Evolutionary conservation across 2,888 invertebrate genomes (phyloP).

Genomic region (Mylabris sibirica): DNA sequence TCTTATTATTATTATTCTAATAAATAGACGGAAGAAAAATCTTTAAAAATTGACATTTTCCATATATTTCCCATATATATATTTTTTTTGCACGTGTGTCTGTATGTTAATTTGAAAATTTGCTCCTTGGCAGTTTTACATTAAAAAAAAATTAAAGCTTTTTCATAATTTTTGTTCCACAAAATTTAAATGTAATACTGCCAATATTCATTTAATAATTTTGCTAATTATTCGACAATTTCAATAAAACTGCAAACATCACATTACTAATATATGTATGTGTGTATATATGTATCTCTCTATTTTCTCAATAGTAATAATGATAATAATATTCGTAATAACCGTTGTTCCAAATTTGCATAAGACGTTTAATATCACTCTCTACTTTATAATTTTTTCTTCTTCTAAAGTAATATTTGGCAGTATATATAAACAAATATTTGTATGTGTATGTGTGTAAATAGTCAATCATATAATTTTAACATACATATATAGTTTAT

Average conservation of each 20-base stretch:
- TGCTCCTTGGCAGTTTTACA: constrained; percentile 43
- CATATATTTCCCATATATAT: not conserved
- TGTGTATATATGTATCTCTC: not conserved
- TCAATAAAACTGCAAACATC: constrained; percentile 21
- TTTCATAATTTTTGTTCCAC: constrained; percentile 20
- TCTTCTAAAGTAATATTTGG: constrained; percentile 53
- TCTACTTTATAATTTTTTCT: constrained; percentile 56
- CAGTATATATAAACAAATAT: constrained; percentile 56
- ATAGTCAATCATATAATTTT: constrained; percentile 13
- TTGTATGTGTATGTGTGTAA: constrained; percentile 10
- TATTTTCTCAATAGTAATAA: constrained; percentile 1
- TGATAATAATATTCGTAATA: constrained; percentile 17
- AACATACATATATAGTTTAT: constrained; percentile 10
- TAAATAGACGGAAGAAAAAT: constrained; percentile 58
- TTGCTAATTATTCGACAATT: not conserved
- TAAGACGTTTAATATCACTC: constrained; percentile 63
- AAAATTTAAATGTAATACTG: not conserved
- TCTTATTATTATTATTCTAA: constrained; percentile 43
- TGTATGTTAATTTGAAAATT: constrained; percentile 39
- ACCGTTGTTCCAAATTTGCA: constrained; percentile 52
- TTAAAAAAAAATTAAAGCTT: constrained; percentile 36
- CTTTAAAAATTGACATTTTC: constrained; percentile 55
- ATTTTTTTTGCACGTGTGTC: not conserved
- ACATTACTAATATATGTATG: not conserved
- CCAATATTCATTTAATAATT: not conserved